Percentiles rank a stretch among this genome's conserved stretches.
phyloP scores from a whole-genome alignment of 2,797 vertebrate species.

The Enteromius thamalakanensis region DNA sequence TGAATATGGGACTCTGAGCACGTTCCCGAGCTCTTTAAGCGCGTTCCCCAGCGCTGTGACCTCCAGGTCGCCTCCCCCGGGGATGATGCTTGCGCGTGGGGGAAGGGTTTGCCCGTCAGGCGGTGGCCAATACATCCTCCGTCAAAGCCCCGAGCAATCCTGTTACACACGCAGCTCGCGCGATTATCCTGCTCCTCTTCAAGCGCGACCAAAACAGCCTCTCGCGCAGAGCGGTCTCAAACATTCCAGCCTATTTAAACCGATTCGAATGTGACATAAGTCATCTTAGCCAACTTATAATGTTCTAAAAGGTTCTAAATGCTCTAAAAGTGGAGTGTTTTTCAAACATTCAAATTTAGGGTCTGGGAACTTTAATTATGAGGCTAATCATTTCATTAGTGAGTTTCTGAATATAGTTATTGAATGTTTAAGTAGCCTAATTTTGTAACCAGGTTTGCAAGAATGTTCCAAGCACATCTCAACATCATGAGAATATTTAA shows the following conservation, averaged over 20 bases:
- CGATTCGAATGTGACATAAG: not conserved
- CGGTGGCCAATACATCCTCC: conserved; percentile 45
- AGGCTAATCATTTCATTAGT: not conserved
- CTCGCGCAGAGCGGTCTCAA: not conserved
- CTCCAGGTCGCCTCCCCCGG: conserved; percentile 52
- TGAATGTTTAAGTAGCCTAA: not conserved
- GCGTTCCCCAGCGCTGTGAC: conserved; percentile 47
- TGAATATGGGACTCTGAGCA: conserved; percentile 15
- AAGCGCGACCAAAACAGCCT: conserved; percentile 5
- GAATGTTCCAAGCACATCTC: not conserved
- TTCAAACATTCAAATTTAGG: not conserved
- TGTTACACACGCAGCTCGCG: conserved; percentile 50
- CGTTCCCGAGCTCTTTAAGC: conserved; percentile 42
- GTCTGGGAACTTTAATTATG: not conserved
- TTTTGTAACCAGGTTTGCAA: not conserved
- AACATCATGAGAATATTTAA: not conserved
- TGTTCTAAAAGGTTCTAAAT: not conserved
- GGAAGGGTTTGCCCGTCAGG: conserved; percentile 50
- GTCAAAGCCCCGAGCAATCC: conserved; percentile 48
- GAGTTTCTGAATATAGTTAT: not conserved
- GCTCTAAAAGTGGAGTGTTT: not conserved
- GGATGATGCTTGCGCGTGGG: conserved; percentile 43
- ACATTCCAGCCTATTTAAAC: not conserved
- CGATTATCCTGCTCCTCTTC: conserved; percentile 33
- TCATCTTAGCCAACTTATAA: not conserved